Evolutionary conservation across 2,113 vertebrate genomes (phyloP).

Genomic region (Indicator maculatus): DNA sequence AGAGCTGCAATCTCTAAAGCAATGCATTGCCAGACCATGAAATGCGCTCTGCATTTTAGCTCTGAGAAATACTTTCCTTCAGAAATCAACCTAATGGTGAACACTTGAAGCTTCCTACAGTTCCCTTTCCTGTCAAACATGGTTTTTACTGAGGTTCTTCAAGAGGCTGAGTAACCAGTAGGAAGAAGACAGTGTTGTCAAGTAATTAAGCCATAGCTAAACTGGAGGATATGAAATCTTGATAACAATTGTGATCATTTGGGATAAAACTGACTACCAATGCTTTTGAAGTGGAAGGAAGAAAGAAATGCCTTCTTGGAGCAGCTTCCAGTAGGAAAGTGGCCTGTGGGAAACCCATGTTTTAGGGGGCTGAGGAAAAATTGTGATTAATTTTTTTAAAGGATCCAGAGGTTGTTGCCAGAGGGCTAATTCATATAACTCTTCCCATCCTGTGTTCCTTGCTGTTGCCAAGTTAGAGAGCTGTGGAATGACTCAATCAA

Average conservation of each 20-base stretch:
- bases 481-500: neutral
- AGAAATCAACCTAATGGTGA: neutral
- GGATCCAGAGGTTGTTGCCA: neutral
- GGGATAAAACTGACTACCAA: neutral
- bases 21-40: neutral
- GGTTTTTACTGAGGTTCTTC: neutral
- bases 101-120: neutral
- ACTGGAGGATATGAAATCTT: neutral
- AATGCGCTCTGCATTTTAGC: slow-evolving; percentile 9
- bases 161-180: neutral
- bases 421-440: neutral
- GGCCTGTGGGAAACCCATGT: neutral
- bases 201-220: neutral
- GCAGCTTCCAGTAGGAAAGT: neutral
- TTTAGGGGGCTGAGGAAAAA: neutral
- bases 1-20: slow-evolving; percentile 39
- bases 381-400: neutral
- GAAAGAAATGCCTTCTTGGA: neutral
- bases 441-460: neutral
- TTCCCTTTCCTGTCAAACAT: neutral
- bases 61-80: slow-evolving; percentile 12
- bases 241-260: neutral
- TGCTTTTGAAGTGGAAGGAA: neutral
- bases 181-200: neutral
- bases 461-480: neutral